Percentiles rank a stretch among this genome's conserved stretches.
phyloP scores from a whole-genome alignment of 2,113 vertebrate genomes.

The Poecile atricapillus region DNA sequence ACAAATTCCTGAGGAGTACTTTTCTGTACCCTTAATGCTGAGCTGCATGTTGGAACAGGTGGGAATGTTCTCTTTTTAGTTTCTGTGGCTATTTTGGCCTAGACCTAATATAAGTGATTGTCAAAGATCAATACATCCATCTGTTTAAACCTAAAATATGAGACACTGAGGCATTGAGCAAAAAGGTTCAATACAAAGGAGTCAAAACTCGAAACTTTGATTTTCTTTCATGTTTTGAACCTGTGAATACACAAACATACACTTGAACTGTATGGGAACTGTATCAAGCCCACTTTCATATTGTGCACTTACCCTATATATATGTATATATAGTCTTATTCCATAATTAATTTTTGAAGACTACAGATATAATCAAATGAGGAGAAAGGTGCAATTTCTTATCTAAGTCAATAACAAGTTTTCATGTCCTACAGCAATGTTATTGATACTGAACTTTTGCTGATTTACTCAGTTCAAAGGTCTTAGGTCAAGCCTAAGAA shows the following conservation, averaged over 20 bases:
- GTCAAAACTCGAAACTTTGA: background rate
- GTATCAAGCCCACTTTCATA: background rate
- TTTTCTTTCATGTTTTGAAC: background rate
- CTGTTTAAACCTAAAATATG: background rate
- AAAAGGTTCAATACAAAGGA: background rate
- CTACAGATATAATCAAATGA: background rate
- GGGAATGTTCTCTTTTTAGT: background rate
- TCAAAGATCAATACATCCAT: background rate
- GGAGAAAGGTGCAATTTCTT: background rate
- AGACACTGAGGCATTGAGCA: background rate
- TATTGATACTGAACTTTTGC: background rate
- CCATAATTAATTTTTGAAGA: background rate
- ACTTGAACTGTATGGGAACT: no score
- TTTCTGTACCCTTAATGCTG: slow-evolving; percentile 85
- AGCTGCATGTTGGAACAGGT: slow-evolving; percentile 92
- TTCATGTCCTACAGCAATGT: background rate
- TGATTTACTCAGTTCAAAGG: background rate
- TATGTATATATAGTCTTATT: background rate
- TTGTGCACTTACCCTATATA: background rate
- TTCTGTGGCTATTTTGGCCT: background rate
- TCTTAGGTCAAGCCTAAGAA: background rate
- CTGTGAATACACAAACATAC: no score
- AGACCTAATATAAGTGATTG: background rate
- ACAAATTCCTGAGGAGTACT: slow-evolving; percentile 77
- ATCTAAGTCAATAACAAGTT: background rate